A percentile compares a stretch with the other conserved stretches of the same genome.
These are phyloP conservation scores for Camptogramma bilineatum DNA, from an alignment of 2,888 invertebrate genomes.

Conservation along the genomic window DNA sequence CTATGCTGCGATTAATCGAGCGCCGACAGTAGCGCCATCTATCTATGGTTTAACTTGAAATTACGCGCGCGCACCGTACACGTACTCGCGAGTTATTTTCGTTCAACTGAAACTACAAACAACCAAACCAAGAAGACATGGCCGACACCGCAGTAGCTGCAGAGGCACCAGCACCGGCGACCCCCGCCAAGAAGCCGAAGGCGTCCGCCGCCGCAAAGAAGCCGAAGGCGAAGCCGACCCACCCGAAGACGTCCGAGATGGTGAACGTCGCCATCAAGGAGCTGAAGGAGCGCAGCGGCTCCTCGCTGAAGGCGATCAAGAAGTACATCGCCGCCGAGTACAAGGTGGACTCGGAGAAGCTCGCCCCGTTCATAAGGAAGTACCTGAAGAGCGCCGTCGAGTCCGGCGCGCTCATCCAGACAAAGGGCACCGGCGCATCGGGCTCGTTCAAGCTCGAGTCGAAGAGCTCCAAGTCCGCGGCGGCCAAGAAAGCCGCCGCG, in stretches of 20 bases:
- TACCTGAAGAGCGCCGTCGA: conserved; percentile 83
- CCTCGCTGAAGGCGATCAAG: conserved; percentile 85
- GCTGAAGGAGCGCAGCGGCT: conserved; percentile 85
- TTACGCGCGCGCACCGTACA: not conserved
- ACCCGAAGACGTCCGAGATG: conserved; percentile 72
- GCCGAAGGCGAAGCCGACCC: conserved; percentile 60
- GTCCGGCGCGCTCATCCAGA: conserved; percentile 80
- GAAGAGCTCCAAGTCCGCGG: conserved; percentile 29
- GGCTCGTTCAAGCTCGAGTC: conserved; percentile 27
- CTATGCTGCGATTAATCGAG: not conserved
- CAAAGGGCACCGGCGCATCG: conserved; percentile 84
- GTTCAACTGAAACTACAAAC: not conserved
- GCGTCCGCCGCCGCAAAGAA: conserved; percentile 51
- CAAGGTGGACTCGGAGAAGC: conserved; percentile 84
- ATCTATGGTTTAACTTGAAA: not conserved
- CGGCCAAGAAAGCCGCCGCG: conserved; percentile 45
- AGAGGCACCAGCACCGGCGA: conserved; percentile 55
- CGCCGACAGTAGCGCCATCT: conserved; percentile 3
- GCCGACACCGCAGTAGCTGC: conserved; percentile 57
- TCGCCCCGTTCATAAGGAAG: conserved; percentile 85
- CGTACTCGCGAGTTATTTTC: not conserved
- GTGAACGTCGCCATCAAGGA: conserved; percentile 83
- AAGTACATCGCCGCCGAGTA: conserved; percentile 87
- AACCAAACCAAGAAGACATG: conserved; percentile 43
- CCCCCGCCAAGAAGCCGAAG: conserved; percentile 56